Evolutionary conservation across 1,140 invertebrate species (phyloP).

Genomic region (Eriosoma lanigerum): DNA sequence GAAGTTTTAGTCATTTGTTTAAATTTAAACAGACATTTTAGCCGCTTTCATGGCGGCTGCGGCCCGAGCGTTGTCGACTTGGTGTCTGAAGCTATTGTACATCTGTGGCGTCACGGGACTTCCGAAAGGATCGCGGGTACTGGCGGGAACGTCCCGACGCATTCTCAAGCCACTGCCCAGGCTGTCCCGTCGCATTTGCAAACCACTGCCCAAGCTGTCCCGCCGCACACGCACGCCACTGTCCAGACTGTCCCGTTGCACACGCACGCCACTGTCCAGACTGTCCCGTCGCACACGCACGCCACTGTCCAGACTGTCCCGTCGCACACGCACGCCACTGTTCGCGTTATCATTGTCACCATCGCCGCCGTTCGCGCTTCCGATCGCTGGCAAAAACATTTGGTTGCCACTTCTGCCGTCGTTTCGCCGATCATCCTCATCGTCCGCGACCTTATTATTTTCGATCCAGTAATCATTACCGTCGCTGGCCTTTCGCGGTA

Average conservation of each 20-base stretch:
- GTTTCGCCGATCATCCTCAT: neutral
- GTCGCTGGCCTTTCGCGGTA: neutral
- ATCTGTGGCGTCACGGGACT: conserved; percentile 28
- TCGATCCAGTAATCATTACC: too few species aligned
- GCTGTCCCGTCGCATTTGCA: neutral
- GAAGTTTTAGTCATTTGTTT: neutral
- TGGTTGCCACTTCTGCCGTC: neutral
- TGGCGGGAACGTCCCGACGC: neutral
- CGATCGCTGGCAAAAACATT: neutral
- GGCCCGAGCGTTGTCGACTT: neutral
- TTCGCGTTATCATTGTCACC: neutral
- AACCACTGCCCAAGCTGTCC: neutral
- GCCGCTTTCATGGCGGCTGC: neutral
- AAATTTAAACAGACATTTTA: neutral
- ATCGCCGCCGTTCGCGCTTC: neutral
- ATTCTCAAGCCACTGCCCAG: neutral
- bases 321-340: neutral
- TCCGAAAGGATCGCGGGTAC: neutral
- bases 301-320: neutral
- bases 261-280: neutral
- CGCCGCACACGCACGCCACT: neutral
- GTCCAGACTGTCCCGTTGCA: neutral
- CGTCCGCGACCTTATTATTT: too few species aligned
- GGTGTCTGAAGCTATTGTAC: conserved; percentile 8
- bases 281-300: neutral